phyloP scores from a whole-genome alignment of 2,888 invertebrate species.

The Xestia ashworthii region DNA sequence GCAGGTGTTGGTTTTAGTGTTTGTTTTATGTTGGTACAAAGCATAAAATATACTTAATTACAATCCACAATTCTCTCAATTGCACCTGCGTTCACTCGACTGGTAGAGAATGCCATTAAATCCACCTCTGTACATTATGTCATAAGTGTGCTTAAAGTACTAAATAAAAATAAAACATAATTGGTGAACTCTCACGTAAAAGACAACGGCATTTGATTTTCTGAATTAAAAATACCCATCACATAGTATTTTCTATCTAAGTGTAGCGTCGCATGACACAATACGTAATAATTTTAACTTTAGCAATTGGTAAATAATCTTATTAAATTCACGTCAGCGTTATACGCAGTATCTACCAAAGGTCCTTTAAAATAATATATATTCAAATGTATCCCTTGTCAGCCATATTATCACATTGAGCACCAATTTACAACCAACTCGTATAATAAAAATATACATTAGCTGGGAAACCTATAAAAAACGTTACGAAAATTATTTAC shows the following conservation, averaged over 20 bases:
- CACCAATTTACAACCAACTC: constrained; percentile 28
- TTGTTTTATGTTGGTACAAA: background rate
- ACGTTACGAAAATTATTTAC: constrained; percentile 47
- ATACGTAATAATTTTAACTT: background rate
- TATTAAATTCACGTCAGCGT: background rate
- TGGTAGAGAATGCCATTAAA: no score
- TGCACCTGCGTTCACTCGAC: no score
- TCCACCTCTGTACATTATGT: no score
- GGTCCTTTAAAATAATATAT: constrained; percentile 3
- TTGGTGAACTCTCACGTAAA: background rate
- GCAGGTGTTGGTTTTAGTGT: constrained; percentile 2
- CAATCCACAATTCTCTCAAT: no score
- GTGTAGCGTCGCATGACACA: background rate
- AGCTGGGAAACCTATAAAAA: constrained; percentile 46
- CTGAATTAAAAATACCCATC: background rate
- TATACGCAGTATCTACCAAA: no score
- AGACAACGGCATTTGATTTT: background rate
- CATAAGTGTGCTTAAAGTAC: no score
- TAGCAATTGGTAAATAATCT: background rate
- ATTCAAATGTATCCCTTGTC: constrained; percentile 19
- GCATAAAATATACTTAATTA: no score
- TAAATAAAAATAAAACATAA: no score
- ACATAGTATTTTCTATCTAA: no score
- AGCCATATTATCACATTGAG: constrained; percentile 32
- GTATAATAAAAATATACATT: constrained; percentile 55